Percentiles rank a stretch among this genome's conserved stretches.
Evolutionary conservation across 2,888 invertebrate genomes (phyloP).

Genomic region (Scaptomyza flava): DNA sequence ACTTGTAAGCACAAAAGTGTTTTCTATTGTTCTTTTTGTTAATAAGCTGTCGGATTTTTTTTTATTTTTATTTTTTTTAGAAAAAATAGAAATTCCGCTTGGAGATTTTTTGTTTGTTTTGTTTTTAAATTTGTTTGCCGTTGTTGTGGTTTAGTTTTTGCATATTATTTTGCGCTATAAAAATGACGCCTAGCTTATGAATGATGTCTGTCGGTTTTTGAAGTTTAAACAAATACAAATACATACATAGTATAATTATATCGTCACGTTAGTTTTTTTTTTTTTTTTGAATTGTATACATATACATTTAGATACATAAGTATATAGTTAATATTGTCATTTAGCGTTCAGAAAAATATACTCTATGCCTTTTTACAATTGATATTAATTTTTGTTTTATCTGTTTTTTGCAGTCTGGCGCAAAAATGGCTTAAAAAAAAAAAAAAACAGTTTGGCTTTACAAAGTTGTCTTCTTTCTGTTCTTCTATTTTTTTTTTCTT

Average conservation of each 20-base stretch:
- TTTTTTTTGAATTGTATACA: conserved; percentile 39
- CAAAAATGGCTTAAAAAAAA: conserved; percentile 57
- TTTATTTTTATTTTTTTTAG: conserved; percentile 14
- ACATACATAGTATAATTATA: conserved; percentile 46
- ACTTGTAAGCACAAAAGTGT: conserved; percentile 42
- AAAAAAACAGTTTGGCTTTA: conserved; percentile 52
- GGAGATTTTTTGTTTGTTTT: conserved; percentile 10
- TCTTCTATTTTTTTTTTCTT: background rate
- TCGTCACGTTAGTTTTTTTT: conserved; percentile 37
- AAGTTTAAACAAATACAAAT: conserved; percentile 56
- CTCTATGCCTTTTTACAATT: conserved; percentile 62
- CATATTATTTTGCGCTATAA: conserved; percentile 19
- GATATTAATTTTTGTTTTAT: conserved; percentile 6
- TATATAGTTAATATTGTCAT: conserved; percentile 78
- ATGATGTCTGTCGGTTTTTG: conserved; percentile 35
- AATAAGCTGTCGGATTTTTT: conserved; percentile 15
- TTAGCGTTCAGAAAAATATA: conserved; percentile 76
- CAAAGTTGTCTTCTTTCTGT: conserved; percentile 21
- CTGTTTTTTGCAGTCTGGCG: conserved; percentile 36
- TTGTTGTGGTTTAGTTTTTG: conserved; percentile 28
- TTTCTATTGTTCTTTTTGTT: conserved; percentile 5
- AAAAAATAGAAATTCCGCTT: conserved; percentile 42
- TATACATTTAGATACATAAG: conserved; percentile 39
- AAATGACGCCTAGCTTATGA: conserved; percentile 39
- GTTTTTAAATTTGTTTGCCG: conserved; percentile 6